phyloP scores from a whole-genome alignment of 2,113 vertebrate genomes.

The Acrocephalus arundinaceus region DNA sequence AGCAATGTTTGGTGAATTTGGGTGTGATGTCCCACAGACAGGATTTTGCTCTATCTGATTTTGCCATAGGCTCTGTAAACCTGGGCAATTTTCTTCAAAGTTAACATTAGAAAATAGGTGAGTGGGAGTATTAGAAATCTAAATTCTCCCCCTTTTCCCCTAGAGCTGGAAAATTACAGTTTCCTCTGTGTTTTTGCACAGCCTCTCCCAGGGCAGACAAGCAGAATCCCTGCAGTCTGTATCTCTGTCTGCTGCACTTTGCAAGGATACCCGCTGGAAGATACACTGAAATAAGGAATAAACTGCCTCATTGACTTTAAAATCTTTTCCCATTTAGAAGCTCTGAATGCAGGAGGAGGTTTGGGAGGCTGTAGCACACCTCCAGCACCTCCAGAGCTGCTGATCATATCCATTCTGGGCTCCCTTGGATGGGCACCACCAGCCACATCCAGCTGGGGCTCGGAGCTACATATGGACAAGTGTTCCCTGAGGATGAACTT shows the following conservation, averaged over 20 bases:
- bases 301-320: neutral
- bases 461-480: neutral
- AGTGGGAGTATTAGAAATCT: neutral
- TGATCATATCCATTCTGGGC: neutral
- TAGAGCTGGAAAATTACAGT: neutral
- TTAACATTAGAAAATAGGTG: neutral
- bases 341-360: neutral
- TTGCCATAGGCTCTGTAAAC: neutral
- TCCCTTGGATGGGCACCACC: neutral
- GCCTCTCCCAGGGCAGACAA: neutral
- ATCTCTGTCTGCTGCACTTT: neutral
- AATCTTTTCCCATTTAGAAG: neutral
- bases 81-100: neutral
- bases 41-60: neutral
- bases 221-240: neutral
- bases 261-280: neutral
- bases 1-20: neutral
- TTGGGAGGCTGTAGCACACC: neutral
- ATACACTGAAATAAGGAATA: neutral
- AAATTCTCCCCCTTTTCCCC: neutral
- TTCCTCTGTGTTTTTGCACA: neutral
- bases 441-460: accelerated
- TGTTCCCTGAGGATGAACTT: neutral
- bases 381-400: neutral
- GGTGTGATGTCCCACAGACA: accelerated